Evolutionary conservation across 2,888 invertebrate species (phyloP).

Genomic region (Clepsis dumicolana): DNA sequence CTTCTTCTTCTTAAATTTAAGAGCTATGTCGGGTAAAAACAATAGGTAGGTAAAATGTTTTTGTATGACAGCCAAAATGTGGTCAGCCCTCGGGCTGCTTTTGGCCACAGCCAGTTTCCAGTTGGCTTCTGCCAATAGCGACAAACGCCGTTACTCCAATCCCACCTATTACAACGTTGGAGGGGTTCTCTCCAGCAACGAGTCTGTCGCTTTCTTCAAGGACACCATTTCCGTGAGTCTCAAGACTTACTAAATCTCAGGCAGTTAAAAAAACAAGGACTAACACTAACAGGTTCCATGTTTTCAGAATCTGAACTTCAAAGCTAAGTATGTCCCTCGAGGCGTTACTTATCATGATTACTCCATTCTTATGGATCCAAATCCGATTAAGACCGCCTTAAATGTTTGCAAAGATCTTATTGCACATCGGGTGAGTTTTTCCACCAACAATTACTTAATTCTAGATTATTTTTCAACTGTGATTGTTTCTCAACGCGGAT

Average conservation of each 20-base stretch:
- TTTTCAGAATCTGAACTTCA: slow-evolving; percentile 93
- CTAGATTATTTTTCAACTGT: background rate
- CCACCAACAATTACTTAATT: background rate
- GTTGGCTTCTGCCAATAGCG: slow-evolving; percentile 62
- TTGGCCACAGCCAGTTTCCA: slow-evolving; percentile 48
- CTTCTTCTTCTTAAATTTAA: too few relatives aligned
- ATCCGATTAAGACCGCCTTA: slow-evolving; percentile 97
- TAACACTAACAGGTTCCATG: slow-evolving; percentile 36
- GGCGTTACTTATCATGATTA: slow-evolving; percentile 95
- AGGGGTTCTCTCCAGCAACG: slow-evolving; percentile 95
- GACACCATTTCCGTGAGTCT: slow-evolving; percentile 92
- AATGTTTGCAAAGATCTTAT: slow-evolving; percentile 97
- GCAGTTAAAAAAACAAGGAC: background rate
- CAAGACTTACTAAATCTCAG: background rate
- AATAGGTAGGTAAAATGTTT: background rate
- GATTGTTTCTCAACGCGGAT: background rate
- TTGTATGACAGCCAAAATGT: slow-evolving; percentile 52
- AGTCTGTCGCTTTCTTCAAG: slow-evolving; percentile 92
- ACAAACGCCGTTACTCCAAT: slow-evolving; percentile 81
- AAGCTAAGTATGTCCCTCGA: slow-evolving; percentile 92
- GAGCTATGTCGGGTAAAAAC: background rate
- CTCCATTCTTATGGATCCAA: slow-evolving; percentile 96
- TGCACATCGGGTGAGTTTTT: slow-evolving; percentile 89
- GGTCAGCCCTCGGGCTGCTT: slow-evolving; percentile 52
- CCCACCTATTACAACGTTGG: slow-evolving; percentile 94